phyloP scores from a whole-genome alignment of 2,797 vertebrate species.

The Siniperca scherzeri region DNA sequence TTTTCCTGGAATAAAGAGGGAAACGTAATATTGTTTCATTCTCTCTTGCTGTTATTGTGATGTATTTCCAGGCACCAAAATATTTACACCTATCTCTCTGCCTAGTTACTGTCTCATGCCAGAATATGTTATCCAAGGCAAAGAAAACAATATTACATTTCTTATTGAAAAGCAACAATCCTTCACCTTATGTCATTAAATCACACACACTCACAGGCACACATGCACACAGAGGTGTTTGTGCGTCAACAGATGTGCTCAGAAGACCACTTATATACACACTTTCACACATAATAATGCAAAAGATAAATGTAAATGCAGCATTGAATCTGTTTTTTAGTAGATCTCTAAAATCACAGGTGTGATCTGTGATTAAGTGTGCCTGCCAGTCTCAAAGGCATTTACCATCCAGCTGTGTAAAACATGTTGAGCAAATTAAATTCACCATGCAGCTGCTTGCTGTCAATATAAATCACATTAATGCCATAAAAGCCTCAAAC shows the following conservation, averaged over 20 bases:
- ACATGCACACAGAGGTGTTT: constrained; percentile 22
- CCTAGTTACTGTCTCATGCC: constrained; percentile 55
- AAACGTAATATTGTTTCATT: constrained; percentile 75
- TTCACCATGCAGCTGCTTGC: constrained; percentile 57
- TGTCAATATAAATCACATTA: constrained; percentile 67
- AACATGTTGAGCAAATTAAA: constrained; percentile 54
- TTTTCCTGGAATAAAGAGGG: constrained; percentile 65
- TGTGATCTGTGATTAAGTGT: constrained; percentile 59
- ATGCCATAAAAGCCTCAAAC: constrained; percentile 51
- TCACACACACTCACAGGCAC: constrained; percentile 21
- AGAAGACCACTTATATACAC: neutral
- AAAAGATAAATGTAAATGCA: constrained; percentile 31
- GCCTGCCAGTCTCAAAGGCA: constrained; percentile 57
- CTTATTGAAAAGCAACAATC: constrained; percentile 71
- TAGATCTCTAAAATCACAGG: constrained; percentile 55
- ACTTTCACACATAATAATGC: neutral
- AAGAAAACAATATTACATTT: constrained; percentile 73
- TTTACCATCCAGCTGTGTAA: constrained; percentile 61
- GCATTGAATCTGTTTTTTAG: constrained; percentile 26
- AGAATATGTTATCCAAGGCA: constrained; percentile 59
- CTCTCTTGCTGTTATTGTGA: constrained; percentile 57
- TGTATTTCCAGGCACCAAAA: constrained; percentile 63
- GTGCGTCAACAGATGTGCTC: constrained; percentile 23
- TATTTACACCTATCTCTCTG: constrained; percentile 64
- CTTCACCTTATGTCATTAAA: constrained; percentile 69